phyloP scores from a whole-genome alignment of 1,140 invertebrate species.

The Formica exsecta region DNA sequence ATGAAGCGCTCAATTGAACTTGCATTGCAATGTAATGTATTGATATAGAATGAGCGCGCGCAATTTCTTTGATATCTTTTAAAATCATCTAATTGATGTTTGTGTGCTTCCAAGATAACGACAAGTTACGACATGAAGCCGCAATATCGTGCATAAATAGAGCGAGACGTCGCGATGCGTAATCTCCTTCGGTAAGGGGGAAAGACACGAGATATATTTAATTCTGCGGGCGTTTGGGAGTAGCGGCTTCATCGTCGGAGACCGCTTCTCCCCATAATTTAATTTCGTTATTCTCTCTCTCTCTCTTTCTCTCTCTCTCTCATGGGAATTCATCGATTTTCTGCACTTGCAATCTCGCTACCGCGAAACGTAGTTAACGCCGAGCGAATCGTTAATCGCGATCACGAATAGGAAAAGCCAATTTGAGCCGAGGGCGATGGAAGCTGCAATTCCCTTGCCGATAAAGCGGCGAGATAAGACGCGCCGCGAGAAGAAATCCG shows the following conservation, averaged over 20 bases:
- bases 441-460: neutral
- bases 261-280: neutral
- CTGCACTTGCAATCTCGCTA: neutral
- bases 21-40: no score
- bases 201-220: neutral
- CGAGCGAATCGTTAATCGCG: conserved; percentile 49
- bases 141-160: neutral
- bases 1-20: no score
- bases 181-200: neutral
- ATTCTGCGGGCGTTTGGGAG: neutral
- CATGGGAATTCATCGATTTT: conserved; percentile 18
- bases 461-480: conserved; percentile 1
- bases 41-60: no score
- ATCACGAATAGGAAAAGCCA: conserved; percentile 33
- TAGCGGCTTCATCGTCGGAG: neutral
- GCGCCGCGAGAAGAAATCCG: neutral
- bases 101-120: neutral
- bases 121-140: neutral
- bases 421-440: conserved; percentile 16
- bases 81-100: neutral
- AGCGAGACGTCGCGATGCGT: conserved; percentile 4
- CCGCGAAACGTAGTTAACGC: conserved; percentile 35
- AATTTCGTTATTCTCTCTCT: neutral
- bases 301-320: neutral
- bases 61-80: neutral